These are phyloP conservation scores for Sitobion miscanthi DNA, from an alignment of 1,140 invertebrate genomes.

Conservation along the genomic window DNA sequence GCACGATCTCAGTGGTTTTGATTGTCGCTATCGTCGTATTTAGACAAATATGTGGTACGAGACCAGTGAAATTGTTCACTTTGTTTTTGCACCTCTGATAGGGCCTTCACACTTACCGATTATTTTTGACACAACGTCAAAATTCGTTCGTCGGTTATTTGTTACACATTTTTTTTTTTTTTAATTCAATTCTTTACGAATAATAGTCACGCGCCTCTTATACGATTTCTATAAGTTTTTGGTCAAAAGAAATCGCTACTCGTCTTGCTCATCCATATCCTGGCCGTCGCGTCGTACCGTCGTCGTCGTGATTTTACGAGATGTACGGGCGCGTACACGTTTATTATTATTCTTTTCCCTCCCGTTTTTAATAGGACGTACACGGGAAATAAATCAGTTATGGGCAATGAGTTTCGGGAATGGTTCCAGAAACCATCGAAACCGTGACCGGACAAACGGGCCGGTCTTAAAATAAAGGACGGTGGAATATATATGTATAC, in stretches of 20 bases:
- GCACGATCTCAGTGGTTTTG: not conserved
- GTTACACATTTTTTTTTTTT: not conserved
- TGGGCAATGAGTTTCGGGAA: slow-evolving; percentile 56
- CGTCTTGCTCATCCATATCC: not conserved
- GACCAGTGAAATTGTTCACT: too few relatives aligned
- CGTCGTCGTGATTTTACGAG: not conserved
- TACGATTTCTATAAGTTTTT: not conserved
- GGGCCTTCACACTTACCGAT: not conserved
- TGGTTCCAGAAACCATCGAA: slow-evolving; percentile 47
- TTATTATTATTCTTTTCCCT: slow-evolving; percentile 12
- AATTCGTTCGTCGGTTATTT: not conserved
- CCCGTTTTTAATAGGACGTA: slow-evolving; percentile 50
- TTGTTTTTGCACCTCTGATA: not conserved
- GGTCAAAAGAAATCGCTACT: not conserved
- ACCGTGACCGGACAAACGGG: slow-evolving; percentile 50
- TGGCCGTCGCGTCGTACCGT: not conserved
- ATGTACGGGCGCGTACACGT: not conserved
- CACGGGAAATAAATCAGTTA: slow-evolving; percentile 56
- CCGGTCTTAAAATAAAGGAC: slow-evolving; percentile 54
- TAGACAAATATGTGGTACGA: not conserved
- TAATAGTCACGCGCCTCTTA: too few relatives aligned
- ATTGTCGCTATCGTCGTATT: not conserved
- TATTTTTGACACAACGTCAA: not conserved
- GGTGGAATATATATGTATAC: not conserved
- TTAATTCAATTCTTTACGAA: not conserved